Percentiles rank a stretch among this genome's conserved stretches.
phyloP scores from a whole-genome alignment of 2,113 vertebrate species.

The Rhadina sibilatrix region DNA sequence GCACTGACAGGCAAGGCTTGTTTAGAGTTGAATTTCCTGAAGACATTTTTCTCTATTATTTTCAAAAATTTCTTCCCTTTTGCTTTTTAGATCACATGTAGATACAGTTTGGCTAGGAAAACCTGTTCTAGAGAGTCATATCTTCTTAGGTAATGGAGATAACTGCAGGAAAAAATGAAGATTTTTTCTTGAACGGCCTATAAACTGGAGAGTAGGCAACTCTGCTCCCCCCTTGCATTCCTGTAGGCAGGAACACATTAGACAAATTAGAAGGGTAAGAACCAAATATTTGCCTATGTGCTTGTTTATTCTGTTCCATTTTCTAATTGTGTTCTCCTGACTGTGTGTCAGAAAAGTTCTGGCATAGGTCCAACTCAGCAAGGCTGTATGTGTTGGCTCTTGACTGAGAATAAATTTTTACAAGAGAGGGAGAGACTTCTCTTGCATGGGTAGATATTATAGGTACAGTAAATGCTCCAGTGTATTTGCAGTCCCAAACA shows the following conservation, averaged over 20 bases:
- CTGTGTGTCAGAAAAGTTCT: neutral
- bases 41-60: neutral
- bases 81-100: neutral
- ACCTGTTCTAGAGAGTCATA: neutral
- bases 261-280: neutral
- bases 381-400: neutral
- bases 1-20: neutral
- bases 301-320: slow-evolving; percentile 9
- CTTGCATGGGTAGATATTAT: neutral
- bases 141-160: neutral
- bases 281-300: neutral
- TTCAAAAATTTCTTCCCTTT: neutral
- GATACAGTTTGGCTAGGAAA: neutral
- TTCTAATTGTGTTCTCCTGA: neutral
- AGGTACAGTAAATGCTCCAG: neutral
- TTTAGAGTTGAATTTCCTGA: neutral
- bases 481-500: neutral
- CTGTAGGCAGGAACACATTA: neutral
- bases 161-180: neutral
- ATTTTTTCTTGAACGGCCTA: neutral
- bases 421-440: neutral
- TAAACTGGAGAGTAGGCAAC: neutral
- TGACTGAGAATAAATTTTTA: neutral
- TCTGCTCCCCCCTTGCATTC: neutral
- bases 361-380: neutral